These are phyloP conservation scores for Prionailurus viverrinus DNA, from an alignment of 2,113 vertebrate species.

Conservation along the genomic window DNA sequence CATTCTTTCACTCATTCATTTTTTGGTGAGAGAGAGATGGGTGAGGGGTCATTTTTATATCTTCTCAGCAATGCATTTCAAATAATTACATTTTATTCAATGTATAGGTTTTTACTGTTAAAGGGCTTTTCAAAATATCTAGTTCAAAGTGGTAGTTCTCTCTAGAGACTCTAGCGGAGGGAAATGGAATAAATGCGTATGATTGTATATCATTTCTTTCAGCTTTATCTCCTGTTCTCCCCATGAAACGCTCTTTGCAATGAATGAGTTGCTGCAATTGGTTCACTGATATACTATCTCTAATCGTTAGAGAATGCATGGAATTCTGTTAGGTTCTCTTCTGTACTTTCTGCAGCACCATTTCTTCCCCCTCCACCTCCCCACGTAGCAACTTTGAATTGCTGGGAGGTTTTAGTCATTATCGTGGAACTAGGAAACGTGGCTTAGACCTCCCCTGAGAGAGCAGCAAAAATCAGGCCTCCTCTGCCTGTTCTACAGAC, in stretches of 20 bases:
- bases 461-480: neutral
- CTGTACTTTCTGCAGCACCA: neutral
- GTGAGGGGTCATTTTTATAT: neutral
- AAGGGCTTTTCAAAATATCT: slow-evolving; percentile 31
- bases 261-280: neutral
- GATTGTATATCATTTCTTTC: slow-evolving; percentile 27
- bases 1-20: too few species aligned
- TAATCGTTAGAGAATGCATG: neutral
- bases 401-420: neutral
- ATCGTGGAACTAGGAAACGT: neutral
- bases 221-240: neutral
- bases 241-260: neutral
- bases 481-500: neutral
- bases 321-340: slow-evolving; percentile 4
- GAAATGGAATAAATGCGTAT: neutral
- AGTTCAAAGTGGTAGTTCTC: neutral
- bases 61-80: slow-evolving; percentile 6
- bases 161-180: neutral
- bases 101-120: neutral
- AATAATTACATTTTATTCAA: slow-evolving; percentile 16
- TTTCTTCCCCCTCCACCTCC: accelerated
- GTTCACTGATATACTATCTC: neutral
- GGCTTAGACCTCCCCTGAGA: neutral
- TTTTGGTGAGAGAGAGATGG: neutral
- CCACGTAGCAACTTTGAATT: neutral